phyloP scores from a whole-genome alignment of 2,888 invertebrate species.

The Rhimphoctona megacephalus region DNA sequence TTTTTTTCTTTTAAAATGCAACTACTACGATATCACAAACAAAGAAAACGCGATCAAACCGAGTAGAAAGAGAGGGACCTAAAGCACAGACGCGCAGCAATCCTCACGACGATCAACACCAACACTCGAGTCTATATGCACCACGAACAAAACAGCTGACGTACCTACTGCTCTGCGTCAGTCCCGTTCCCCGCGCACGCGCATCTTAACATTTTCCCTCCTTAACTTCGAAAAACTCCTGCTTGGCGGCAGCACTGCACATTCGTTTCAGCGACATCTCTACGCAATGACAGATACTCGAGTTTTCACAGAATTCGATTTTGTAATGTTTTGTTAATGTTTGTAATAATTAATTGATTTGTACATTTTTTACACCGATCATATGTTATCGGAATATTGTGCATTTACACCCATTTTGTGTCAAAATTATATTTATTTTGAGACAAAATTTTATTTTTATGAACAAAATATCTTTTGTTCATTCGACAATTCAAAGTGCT shows the following conservation, averaged over 20 bases:
- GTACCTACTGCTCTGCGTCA: slow-evolving; percentile 77
- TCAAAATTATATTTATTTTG: neutral
- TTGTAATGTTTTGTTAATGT: neutral
- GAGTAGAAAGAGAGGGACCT: slow-evolving; percentile 41
- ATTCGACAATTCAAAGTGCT: neutral
- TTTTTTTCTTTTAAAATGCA: neutral
- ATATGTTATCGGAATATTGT: neutral
- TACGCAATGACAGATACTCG: neutral
- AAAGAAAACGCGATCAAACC: slow-evolving; percentile 63
- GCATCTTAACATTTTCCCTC: neutral
- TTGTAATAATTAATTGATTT: neutral
- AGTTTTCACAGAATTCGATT: neutral
- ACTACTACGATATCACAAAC: slow-evolving; percentile 55
- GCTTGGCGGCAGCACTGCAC: slow-evolving; percentile 28
- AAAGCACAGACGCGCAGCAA: slow-evolving; percentile 61
- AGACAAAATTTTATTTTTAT: neutral
- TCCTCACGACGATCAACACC: slow-evolving; percentile 65
- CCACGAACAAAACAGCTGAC: slow-evolving; percentile 80
- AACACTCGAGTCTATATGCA: slow-evolving; percentile 69
- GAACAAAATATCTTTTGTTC: neutral
- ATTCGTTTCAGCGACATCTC: slow-evolving; percentile 22
- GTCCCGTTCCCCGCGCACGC: slow-evolving; percentile 64
- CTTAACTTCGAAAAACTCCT: neutral
- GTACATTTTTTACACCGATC: neutral
- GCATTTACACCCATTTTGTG: neutral